A percentile compares a stretch with the other conserved stretches of the same genome.
Conservation (phyloP, 2,888 invertebrate species). For the Augiades crinisus region DNA sequence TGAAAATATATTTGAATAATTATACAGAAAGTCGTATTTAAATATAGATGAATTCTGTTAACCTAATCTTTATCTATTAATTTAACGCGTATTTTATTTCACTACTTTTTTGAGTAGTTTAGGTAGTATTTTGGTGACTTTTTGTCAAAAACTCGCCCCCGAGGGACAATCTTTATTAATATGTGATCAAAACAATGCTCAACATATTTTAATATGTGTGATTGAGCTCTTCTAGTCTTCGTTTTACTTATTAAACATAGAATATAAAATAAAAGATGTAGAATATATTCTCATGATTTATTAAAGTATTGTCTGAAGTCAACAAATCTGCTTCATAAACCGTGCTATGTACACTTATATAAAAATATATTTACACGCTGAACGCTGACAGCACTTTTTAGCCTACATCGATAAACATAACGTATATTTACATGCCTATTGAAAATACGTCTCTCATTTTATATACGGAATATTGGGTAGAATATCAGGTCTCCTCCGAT, state of each 20-base stretch:
- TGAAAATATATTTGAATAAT: neutral
- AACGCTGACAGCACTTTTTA: slow-evolving; percentile 48
- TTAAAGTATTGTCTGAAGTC: slow-evolving; percentile 61
- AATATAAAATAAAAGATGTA: slow-evolving; percentile 39
- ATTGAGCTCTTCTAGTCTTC: no score
- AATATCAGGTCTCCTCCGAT: slow-evolving; percentile 60
- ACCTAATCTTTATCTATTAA: no score
- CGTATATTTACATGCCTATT: slow-evolving; percentile 30
- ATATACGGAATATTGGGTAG: slow-evolving; percentile 65
- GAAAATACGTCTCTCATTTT: slow-evolving; percentile 38
- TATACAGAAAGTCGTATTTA: neutral
- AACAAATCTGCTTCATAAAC: slow-evolving; percentile 51
- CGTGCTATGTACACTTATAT: slow-evolving; percentile 52
- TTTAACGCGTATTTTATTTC: no score
- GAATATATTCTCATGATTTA: slow-evolving; percentile 44
- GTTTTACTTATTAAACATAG: neutral
- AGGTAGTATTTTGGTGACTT: no score
- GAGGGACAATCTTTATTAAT: neutral
- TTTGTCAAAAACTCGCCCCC: no score
- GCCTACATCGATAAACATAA: slow-evolving; percentile 40
- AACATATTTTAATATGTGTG: neutral
- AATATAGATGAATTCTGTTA: neutral
- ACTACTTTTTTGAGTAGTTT: neutral
- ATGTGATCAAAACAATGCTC: neutral
- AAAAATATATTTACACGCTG: slow-evolving; percentile 63